A percentile compares a stretch with the other conserved stretches of the same genome.
phyloP scores from a whole-genome alignment of 2,113 vertebrate species.

The Martes martes region DNA sequence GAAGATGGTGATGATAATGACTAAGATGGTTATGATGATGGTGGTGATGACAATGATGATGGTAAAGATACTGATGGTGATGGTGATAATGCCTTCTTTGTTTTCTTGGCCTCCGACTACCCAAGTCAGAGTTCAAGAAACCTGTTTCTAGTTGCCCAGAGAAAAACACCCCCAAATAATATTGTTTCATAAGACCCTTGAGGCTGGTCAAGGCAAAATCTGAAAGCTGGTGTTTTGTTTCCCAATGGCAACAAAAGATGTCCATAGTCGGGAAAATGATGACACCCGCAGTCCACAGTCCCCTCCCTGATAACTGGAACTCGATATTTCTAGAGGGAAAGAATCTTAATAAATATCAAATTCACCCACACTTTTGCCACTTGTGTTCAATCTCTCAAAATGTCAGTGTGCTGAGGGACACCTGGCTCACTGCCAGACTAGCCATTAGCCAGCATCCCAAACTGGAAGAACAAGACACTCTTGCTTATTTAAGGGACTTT shows the following conservation, averaged over 20 bases:
- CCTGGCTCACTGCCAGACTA: not conserved
- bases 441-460: not conserved
- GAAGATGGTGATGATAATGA: not conserved
- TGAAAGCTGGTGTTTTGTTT: not conserved
- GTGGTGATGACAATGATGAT: not conserved
- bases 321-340: not conserved
- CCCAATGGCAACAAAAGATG: not conserved
- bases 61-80: not conserved
- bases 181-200: not conserved
- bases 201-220: not conserved
- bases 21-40: no score
- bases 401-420: not conserved
- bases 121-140: not conserved
- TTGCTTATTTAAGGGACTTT: not conserved
- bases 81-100: not conserved
- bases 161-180: not conserved
- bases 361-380: not conserved
- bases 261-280: not conserved
- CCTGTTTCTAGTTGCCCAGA: not conserved
- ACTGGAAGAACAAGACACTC: constrained; percentile 13
- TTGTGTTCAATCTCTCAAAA: not conserved
- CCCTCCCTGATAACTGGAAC: not conserved
- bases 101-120: constrained; percentile 36
- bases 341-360: not conserved
- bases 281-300: not conserved